A percentile compares a stretch with the other conserved stretches of the same genome.
These are phyloP conservation scores for Drosophila chauvacae DNA, from an alignment of 1,140 invertebrate species.

Conservation along the genomic window DNA sequence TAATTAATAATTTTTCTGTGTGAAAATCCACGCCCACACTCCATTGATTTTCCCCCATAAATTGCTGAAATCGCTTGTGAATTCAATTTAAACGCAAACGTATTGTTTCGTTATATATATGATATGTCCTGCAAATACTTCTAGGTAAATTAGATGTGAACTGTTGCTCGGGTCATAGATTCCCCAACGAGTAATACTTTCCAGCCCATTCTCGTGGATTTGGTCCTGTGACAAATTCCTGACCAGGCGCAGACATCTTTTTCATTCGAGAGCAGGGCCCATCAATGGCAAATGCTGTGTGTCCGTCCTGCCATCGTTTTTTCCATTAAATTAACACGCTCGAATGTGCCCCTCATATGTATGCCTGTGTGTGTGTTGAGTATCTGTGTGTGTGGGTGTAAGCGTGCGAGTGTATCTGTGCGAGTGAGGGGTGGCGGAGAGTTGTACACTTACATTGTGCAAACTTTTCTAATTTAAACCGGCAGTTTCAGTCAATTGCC, in stretches of 20 bases:
- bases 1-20: background rate
- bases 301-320: slow-evolving; percentile 56
- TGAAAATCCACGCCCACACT: background rate
- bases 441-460: slow-evolving; percentile 75
- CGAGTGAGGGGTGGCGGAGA: slow-evolving; percentile 10
- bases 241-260: slow-evolving; percentile 47
- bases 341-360: slow-evolving; percentile 46
- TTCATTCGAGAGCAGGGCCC: slow-evolving; percentile 32
- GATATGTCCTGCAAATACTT: slow-evolving; percentile 12
- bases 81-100: slow-evolving; percentile 9
- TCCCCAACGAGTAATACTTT: slow-evolving; percentile 29
- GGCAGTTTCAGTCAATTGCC: slow-evolving; percentile 81
- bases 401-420: background rate
- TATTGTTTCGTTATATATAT: slow-evolving; percentile 7
- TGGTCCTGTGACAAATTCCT: slow-evolving; percentile 41
- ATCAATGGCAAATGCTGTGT: slow-evolving; percentile 43
- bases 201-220: slow-evolving; percentile 18
- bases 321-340: slow-evolving; percentile 81
- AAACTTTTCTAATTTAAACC: slow-evolving; percentile 82
- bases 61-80: slow-evolving; percentile 9
- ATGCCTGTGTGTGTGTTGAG: slow-evolving; percentile 4
- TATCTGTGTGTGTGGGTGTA: slow-evolving; percentile 6
- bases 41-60: background rate
- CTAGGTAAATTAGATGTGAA: slow-evolving; percentile 49
- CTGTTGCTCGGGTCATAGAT: slow-evolving; percentile 28